These are phyloP conservation scores for Clupea harengus DNA, from an alignment of 2,113 vertebrate genomes.

Conservation along the genomic window DNA sequence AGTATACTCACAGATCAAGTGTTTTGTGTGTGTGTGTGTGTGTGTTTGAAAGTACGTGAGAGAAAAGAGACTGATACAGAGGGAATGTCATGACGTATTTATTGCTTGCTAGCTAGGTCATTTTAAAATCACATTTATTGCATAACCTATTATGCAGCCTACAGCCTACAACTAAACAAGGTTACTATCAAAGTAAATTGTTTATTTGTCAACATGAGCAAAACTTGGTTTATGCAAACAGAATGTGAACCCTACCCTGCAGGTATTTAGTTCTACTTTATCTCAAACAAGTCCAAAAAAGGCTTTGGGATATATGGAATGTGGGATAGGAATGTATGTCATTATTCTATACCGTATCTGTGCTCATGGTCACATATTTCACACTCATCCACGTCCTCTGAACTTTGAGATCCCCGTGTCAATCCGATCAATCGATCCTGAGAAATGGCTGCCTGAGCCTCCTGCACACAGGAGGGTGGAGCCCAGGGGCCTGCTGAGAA, in stretches of 20 bases:
- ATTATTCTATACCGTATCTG: background rate
- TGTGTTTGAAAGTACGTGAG: background rate
- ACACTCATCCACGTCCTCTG: conserved; percentile 7
- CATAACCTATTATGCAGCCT: too few relatives aligned
- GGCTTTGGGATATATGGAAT: background rate
- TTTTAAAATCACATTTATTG: too few relatives aligned
- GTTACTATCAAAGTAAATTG: too few relatives aligned
- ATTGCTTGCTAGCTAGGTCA: too few relatives aligned
- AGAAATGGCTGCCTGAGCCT: background rate
- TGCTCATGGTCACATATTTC: background rate
- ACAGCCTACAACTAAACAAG: too few relatives aligned
- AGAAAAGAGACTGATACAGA: too few relatives aligned
- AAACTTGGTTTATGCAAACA: too few relatives aligned
- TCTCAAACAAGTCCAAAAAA: too few relatives aligned
- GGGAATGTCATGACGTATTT: too few relatives aligned
- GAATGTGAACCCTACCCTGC: too few relatives aligned
- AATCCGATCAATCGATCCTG: conserved; percentile 22
- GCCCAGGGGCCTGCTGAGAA: background rate
- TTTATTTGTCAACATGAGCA: too few relatives aligned
- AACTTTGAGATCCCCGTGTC: background rate
- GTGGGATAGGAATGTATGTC: background rate
- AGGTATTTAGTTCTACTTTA: too few relatives aligned
- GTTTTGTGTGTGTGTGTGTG: background rate
- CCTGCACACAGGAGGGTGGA: background rate
- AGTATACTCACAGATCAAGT: background rate